Percentiles rank a stretch among this genome's conserved stretches.
Evolutionary conservation across 1,140 invertebrate species (phyloP).

Genomic region (honey bee (Apis mellifera)): Amel_HAv3.1 CM009945.2:9298001-9298500

Average conservation of each 20-base stretch:
- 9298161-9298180: conserved; percentile 95
- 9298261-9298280: conserved; percentile 83
- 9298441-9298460: too few relatives aligned
- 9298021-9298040: conserved; percentile 87
- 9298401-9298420: too few relatives aligned
- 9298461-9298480: too few relatives aligned
- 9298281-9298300: conserved; percentile 1
- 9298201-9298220: conserved; percentile 99
- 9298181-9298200: conserved; percentile 98
- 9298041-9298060: conserved; percentile 82
- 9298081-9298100: conserved; percentile 87
- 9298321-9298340: background rate
- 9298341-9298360: background rate
- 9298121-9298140: conserved; percentile 89
- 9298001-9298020: conserved; percentile 93
- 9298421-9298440: too few relatives aligned
- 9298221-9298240: conserved; percentile 96
- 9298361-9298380: background rate
- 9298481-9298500: too few relatives aligned
- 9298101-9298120: conserved; percentile 89
- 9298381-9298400: too few relatives aligned
- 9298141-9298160: conserved; percentile 94
- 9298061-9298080: conserved; percentile 86
- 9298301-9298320: background rate
- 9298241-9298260: conserved; percentile 98